These are phyloP conservation scores for Euzetes globulus DNA, from an alignment of 2,888 invertebrate genomes.

Conservation along the genomic window DNA sequence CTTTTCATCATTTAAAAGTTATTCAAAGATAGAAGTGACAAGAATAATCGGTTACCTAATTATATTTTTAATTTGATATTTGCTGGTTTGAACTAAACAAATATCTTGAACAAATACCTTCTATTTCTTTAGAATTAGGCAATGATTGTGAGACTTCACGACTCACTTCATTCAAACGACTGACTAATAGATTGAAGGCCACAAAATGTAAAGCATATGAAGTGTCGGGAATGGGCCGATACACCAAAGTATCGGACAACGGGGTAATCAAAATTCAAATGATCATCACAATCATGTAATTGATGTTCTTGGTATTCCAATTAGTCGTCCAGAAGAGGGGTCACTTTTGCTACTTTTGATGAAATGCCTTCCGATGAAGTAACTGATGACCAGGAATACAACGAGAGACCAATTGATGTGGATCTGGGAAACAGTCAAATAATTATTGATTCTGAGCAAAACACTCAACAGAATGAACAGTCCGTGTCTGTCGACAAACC, in stretches of 20 bases:
- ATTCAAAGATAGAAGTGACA: too few species aligned
- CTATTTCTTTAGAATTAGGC: too few species aligned
- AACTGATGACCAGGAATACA: neutral
- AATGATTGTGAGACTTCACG: neutral
- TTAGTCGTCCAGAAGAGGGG: neutral
- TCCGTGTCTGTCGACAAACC: neutral
- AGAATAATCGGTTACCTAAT: too few species aligned
- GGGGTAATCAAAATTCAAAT: neutral
- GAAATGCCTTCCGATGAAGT: neutral
- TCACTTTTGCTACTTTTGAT: neutral
- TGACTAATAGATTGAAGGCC: neutral
- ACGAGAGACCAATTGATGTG: neutral
- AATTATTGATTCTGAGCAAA: too few species aligned
- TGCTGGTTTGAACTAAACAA: too few species aligned
- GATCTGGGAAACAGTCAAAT: too few species aligned
- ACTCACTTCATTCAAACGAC: neutral
- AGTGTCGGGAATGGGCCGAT: neutral
- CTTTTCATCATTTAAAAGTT: too few species aligned
- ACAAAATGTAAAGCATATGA: neutral
- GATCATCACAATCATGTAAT: neutral
- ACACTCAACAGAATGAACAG: too few species aligned
- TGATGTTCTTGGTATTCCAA: neutral
- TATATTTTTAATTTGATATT: too few species aligned
- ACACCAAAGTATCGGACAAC: neutral
- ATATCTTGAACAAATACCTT: too few species aligned